These are phyloP conservation scores for Crocuta crocuta DNA, from an alignment of 2,113 vertebrate species.

Conservation along the genomic window DNA sequence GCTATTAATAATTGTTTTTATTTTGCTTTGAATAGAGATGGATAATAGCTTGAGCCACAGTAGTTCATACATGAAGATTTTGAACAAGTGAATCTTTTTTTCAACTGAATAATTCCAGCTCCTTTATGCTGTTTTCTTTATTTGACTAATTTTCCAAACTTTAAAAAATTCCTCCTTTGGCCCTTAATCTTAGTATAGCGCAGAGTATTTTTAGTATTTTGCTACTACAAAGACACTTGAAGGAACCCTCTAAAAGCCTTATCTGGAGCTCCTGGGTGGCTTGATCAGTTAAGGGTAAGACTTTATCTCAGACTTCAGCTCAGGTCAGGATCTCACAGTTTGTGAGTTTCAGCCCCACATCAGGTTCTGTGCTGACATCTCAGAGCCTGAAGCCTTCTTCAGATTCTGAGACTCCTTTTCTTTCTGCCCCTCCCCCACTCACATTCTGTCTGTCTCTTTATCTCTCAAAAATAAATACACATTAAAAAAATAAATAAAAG, in stretches of 20 bases:
- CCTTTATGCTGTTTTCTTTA: background rate
- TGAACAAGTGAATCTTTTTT: constrained; percentile 34
- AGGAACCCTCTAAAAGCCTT: background rate
- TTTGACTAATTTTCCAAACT: background rate
- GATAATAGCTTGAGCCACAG: background rate
- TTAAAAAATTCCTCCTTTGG: background rate
- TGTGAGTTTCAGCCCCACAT: too few relatives aligned
- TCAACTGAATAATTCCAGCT: background rate
- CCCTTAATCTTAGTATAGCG: background rate
- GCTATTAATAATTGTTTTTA: constrained; percentile 14
- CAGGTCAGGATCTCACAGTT: too few relatives aligned
- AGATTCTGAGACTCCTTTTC: too few relatives aligned
- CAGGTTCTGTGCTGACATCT: too few relatives aligned
- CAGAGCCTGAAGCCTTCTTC: too few relatives aligned
- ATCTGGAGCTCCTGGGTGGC: background rate
- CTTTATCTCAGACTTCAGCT: too few relatives aligned
- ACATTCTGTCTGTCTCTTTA: too few relatives aligned
- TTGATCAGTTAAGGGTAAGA: too few relatives aligned
- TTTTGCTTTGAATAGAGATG: constrained; percentile 40
- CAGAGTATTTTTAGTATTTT: constrained; percentile 1
- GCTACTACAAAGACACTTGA: background rate
- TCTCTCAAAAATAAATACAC: too few relatives aligned
- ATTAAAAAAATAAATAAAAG: background rate
- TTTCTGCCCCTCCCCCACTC: too few relatives aligned
- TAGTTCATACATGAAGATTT: background rate